These are phyloP conservation scores for Sternarchorhynchus goeldii DNA, from an alignment of 2,797 vertebrate species.

Conservation along the genomic window DNA sequence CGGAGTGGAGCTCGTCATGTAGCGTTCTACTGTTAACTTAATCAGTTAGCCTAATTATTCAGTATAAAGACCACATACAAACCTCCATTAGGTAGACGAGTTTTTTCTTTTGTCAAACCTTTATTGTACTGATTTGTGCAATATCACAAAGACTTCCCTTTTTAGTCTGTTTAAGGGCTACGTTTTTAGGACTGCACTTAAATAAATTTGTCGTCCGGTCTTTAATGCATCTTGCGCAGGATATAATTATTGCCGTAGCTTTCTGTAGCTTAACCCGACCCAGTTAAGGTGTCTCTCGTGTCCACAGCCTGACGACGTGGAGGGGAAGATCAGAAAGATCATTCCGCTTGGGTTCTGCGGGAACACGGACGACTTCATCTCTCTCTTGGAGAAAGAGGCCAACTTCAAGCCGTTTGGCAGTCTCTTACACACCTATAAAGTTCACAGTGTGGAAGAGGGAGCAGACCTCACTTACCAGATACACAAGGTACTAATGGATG, in stretches of 20 bases:
- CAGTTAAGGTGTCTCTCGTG: slow-evolving; percentile 6
- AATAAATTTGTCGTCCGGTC: background rate
- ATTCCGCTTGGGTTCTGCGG: slow-evolving; percentile 91
- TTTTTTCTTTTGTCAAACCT: slow-evolving; percentile 1
- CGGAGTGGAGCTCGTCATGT: slow-evolving; percentile 6
- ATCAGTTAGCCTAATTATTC: slow-evolving; percentile 1
- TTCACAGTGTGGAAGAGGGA: slow-evolving; percentile 89
- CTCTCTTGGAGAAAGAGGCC: slow-evolving; percentile 92
- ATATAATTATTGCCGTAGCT: background rate
- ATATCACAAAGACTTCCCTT: background rate
- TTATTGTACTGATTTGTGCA: background rate
- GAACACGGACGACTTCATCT: slow-evolving; percentile 92
- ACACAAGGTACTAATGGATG: slow-evolving; percentile 82
- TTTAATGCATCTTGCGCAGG: background rate
- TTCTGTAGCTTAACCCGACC: background rate
- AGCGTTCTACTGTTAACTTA: slow-evolving; percentile 28
- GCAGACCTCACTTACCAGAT: slow-evolving; percentile 91
- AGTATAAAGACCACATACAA: background rate
- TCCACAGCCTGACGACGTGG: slow-evolving; percentile 88
- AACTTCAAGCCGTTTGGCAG: slow-evolving; percentile 94
- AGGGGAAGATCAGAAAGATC: slow-evolving; percentile 92
- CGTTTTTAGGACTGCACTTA: background rate
- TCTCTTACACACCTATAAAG: slow-evolving; percentile 87
- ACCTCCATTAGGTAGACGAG: slow-evolving; percentile 3
- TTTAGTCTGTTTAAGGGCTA: background rate